Percentiles rank a stretch among this genome's conserved stretches.
Evolutionary conservation across 2,888 invertebrate species (phyloP).

Genomic region (Drepana falcataria): DNA sequence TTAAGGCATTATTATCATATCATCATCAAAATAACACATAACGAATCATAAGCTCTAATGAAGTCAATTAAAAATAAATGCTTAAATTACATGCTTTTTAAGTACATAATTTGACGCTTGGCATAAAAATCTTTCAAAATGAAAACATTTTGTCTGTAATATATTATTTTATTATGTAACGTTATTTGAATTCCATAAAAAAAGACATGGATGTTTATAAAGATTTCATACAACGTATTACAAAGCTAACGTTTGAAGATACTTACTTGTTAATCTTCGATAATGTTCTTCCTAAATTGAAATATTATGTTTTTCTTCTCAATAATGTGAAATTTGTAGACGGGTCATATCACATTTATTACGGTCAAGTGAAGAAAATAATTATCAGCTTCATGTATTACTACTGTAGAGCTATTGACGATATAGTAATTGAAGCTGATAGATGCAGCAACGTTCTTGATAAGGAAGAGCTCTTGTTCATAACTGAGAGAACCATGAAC

Average conservation of each 20-base stretch:
- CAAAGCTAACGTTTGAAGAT: constrained; percentile 29
- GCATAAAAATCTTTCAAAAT: constrained; percentile 11
- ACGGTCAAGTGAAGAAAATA: constrained; percentile 43
- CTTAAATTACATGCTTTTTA: no score
- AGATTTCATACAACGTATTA: constrained; percentile 38
- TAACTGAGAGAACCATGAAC: constrained; percentile 35
- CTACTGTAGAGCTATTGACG: constrained; percentile 36
- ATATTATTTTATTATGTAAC: neutral
- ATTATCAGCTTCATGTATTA: constrained; percentile 39
- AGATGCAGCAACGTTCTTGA: constrained; percentile 19
- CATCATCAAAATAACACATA: no score
- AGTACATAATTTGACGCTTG: no score
- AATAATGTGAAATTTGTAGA: constrained; percentile 31
- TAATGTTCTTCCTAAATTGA: constrained; percentile 33
- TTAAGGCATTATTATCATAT: no score
- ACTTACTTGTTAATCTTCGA: constrained; percentile 35
- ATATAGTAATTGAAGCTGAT: constrained; percentile 35
- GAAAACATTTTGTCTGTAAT: no score
- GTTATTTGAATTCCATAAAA: no score
- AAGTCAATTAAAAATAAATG: no score
- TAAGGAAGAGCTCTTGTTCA: constrained; percentile 27
- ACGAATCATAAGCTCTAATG: no score
- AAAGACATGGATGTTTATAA: constrained; percentile 39
- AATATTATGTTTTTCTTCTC: constrained; percentile 31
- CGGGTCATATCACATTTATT: constrained; percentile 39